phyloP scores from a whole-genome alignment of 2,797 vertebrate species.

The Mus minutoides region DNA sequence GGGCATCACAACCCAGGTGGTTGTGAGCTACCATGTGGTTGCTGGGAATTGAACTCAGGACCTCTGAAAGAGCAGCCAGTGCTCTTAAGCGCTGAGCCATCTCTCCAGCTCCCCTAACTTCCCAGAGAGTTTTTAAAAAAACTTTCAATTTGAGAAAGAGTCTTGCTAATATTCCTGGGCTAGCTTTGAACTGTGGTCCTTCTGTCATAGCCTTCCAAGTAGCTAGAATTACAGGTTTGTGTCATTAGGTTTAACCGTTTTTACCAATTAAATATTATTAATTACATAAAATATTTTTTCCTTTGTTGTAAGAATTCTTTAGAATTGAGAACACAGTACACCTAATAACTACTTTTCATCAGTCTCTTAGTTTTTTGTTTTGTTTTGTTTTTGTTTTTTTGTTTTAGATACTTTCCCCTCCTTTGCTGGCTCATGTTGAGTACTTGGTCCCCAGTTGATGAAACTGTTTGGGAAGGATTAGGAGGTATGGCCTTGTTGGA shows the following conservation, averaged over 20 bases:
- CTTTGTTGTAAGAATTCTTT: not conserved
- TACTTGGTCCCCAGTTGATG: not conserved
- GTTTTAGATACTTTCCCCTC: not conserved
- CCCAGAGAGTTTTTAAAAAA: not conserved
- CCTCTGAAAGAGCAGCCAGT: too few species aligned
- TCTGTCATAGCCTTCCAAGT: not conserved
- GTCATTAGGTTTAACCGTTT: not conserved
- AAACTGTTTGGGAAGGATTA: not conserved
- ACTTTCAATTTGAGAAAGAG: not conserved
- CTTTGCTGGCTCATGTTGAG: not conserved
- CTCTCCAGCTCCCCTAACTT: too few species aligned
- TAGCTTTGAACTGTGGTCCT: not conserved
- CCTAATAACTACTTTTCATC: conserved; percentile 2
- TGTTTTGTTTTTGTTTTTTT: not conserved
- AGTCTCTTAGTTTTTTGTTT: not conserved
- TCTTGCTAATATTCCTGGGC: not conserved
- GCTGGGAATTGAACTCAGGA: too few species aligned
- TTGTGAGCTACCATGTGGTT: too few species aligned
- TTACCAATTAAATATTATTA: conserved; percentile 13
- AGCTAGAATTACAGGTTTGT: not conserved
- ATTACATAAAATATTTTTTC: not conserved
- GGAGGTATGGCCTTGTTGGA: not conserved
- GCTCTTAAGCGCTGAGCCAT: too few species aligned
- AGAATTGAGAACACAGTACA: not conserved
- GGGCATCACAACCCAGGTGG: too few species aligned